Conservation (phyloP, 1,140 invertebrate species). For the Drosophila elegans region DNA sequence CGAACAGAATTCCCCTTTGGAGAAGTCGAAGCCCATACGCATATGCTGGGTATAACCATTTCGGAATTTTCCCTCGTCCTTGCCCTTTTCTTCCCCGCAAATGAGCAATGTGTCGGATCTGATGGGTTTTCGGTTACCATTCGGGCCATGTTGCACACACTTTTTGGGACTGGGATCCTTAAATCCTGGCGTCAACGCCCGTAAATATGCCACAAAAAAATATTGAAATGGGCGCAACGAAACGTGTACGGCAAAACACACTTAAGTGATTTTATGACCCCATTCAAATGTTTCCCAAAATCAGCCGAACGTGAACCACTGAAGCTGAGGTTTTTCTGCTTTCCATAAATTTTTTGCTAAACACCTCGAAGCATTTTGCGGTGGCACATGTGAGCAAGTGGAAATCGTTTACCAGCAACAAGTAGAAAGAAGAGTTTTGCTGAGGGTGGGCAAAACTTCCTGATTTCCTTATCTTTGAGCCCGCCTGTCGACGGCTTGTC, state of each 20-base stretch:
- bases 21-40: constrained; percentile 31
- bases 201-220: constrained; percentile 62
- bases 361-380: constrained; percentile 22
- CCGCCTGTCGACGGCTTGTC: constrained; percentile 40
- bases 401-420: constrained; percentile 68
- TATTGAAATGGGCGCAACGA: constrained; percentile 41
- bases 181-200: constrained; percentile 38
- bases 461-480: constrained; percentile 19
- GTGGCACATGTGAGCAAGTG: constrained; percentile 24
- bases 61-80: constrained; percentile 2
- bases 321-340: constrained; percentile 1
- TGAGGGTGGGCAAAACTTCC: constrained; percentile 6
- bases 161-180: constrained; percentile 12
- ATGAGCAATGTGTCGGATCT: constrained; percentile 50
- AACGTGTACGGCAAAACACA: constrained; percentile 60
- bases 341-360: constrained; percentile 55
- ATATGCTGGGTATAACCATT: constrained; percentile 26
- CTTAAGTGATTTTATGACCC: constrained; percentile 76
- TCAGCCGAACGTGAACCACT: constrained; percentile 52
- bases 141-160: constrained; percentile 3
- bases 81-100: constrained; percentile 21
- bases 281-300: constrained; percentile 74
- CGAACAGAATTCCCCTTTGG: constrained; percentile 47
- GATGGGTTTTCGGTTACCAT: constrained; percentile 30
- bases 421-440: constrained; percentile 49